Evolutionary conservation across 2,113 vertebrate species (phyloP).

Genomic region (Tupaia tana): DNA sequence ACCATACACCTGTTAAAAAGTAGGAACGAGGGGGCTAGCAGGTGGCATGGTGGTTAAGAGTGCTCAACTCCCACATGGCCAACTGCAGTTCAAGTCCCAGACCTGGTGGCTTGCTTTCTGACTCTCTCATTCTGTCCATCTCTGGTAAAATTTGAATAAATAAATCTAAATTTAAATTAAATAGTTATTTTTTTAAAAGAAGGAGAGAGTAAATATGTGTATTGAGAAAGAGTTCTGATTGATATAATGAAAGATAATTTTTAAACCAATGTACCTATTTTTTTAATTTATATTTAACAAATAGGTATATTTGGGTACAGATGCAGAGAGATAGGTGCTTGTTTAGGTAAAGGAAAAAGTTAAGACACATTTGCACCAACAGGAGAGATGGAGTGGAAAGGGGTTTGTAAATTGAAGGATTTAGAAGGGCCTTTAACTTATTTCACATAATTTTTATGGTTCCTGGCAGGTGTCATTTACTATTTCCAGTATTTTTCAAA

Average conservation of each 20-base stretch:
- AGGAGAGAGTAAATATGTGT: neutral
- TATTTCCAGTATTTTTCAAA: slow-evolving; percentile 1
- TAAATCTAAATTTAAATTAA: too few relatives aligned
- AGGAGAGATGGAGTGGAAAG: neutral
- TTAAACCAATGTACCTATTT: neutral
- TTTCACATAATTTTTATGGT: neutral
- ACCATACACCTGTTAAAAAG: neutral
- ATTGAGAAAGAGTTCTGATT: slow-evolving; percentile 10
- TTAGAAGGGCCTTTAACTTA: slow-evolving; percentile 5
- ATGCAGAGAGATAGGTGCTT: neutral
- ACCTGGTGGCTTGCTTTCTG: too few relatives aligned
- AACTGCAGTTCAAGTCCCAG: too few relatives aligned
- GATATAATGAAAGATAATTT: slow-evolving; percentile 2
- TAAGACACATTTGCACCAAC: neutral
- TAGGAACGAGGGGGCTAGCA: too few relatives aligned
- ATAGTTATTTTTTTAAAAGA: too few relatives aligned
- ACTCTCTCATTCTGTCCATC: too few relatives aligned
- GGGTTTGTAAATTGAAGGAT: neutral
- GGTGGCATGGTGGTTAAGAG: too few relatives aligned
- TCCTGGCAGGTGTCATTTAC: neutral
- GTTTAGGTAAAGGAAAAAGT: slow-evolving; percentile 8
- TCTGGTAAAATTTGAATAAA: too few relatives aligned
- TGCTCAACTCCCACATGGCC: too few relatives aligned
- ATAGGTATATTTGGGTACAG: neutral
- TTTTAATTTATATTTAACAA: slow-evolving; percentile 14